Conservation (phyloP, 2,113 vertebrate species). For the Illadopsis cleaveri region DNA sequence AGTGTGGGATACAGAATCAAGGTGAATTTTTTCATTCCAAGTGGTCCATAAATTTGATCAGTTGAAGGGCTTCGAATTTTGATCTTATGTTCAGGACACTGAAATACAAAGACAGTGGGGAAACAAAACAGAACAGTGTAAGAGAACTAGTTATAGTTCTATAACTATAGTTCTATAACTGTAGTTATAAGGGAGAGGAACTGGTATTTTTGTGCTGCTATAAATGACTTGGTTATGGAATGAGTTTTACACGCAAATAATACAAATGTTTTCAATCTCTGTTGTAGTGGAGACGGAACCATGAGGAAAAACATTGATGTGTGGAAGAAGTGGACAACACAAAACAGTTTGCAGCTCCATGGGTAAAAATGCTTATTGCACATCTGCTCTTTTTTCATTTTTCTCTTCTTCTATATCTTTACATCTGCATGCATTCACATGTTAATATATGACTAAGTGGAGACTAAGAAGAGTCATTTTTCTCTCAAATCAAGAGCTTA, state of each 20-base stretch:
- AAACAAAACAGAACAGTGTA: neutral
- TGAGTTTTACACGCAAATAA: neutral
- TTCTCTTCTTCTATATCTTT: neutral
- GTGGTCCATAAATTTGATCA: neutral
- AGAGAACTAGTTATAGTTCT: neutral
- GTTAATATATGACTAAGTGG: neutral
- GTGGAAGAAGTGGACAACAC: slow-evolving; percentile 97
- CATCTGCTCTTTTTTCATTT: neutral
- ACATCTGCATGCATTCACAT: neutral
- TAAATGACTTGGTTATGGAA: neutral
- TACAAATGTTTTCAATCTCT: neutral
- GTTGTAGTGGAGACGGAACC: slow-evolving; percentile 91
- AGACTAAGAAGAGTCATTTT: neutral
- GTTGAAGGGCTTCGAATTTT: neutral
- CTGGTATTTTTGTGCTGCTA: neutral
- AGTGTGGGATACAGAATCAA: neutral
- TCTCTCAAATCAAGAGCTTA: neutral
- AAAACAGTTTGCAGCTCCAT: slow-evolving; percentile 96
- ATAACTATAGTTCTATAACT: too few relatives aligned
- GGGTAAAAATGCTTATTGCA: slow-evolving; percentile 77
- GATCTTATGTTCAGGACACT: neutral
- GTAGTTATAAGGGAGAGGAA: neutral
- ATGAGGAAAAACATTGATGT: slow-evolving; percentile 98
- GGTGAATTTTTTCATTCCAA: neutral
- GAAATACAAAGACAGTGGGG: neutral